Percentiles rank a stretch among this genome's conserved stretches.
Evolutionary conservation across 2,797 vertebrate species (phyloP).

Genomic region (Rhynchotus rufescens): DNA sequence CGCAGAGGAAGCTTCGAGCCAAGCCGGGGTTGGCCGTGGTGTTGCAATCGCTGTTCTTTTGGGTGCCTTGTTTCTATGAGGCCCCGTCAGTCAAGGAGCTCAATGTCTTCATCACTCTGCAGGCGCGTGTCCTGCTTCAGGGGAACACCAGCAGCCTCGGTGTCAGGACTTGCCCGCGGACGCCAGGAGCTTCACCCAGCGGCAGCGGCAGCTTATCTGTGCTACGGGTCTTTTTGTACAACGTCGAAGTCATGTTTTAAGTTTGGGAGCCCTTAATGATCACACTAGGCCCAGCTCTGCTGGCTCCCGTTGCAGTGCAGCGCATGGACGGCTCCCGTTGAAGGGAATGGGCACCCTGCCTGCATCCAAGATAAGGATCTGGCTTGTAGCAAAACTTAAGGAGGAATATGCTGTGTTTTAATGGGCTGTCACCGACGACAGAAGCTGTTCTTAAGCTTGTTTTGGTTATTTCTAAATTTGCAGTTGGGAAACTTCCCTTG

Average conservation of each 20-base stretch:
- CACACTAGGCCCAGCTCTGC: conserved; percentile 20
- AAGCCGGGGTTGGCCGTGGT: conserved; percentile 5
- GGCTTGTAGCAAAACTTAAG: conserved; percentile 49
- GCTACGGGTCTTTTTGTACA: conserved; percentile 40
- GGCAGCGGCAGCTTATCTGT: conserved; percentile 44
- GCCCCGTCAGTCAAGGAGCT: conserved; percentile 18
- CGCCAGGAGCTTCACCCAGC: conserved; percentile 19
- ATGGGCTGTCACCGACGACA: not conserved
- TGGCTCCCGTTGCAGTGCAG: conserved; percentile 3
- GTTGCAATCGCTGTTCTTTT: conserved; percentile 32
- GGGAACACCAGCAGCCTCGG: conserved; percentile 15
- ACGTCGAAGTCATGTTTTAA: conserved; percentile 34
- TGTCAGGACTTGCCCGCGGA: conserved; percentile 50
- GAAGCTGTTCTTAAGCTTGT: not conserved
- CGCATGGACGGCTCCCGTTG: conserved; percentile 21
- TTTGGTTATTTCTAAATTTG: conserved; percentile 6
- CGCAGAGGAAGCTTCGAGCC: conserved; percentile 31
- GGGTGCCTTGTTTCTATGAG: not conserved
- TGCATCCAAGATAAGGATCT: conserved; percentile 50
- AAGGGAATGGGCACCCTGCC: conserved; percentile 48
- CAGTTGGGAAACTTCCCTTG: not conserved
- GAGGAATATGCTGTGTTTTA: not conserved
- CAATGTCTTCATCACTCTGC: conserved; percentile 42
- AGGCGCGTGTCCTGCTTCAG: conserved; percentile 33
- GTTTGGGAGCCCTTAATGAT: conserved; percentile 64